Evolutionary conservation across 2,113 vertebrate genomes (phyloP).

Genomic region (Hippocampus mohnikei): DNA sequence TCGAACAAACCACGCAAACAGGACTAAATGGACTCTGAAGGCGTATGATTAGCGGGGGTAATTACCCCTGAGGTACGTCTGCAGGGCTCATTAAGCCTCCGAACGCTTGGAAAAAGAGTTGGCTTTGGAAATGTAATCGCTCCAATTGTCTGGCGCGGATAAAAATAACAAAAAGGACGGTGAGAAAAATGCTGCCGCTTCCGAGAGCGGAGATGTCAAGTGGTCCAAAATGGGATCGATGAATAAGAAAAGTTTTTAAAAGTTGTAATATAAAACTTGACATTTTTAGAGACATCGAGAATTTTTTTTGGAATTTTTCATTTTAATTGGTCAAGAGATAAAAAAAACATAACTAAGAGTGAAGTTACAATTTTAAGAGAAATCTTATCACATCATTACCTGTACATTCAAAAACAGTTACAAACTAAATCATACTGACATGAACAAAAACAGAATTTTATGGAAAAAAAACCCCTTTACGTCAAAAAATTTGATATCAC

Average conservation of each 20-base stretch:
- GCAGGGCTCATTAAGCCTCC: conserved; percentile 38
- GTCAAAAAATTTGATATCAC: no score
- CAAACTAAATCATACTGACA: no score
- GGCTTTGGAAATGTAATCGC: neutral
- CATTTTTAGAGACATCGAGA: no score
- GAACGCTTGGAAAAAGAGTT: conserved; percentile 1
- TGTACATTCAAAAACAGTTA: no score
- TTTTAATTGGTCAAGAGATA: no score
- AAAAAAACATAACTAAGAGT: no score
- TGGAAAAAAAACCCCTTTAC: no score
- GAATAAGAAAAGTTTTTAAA: neutral
- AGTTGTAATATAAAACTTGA: no score
- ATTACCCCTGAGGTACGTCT: conserved; percentile 32
- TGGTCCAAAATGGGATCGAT: neutral
- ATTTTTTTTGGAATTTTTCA: no score
- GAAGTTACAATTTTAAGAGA: no score
- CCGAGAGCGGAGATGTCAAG: neutral
- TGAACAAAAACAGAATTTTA: no score
- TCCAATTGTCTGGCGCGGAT: neutral
- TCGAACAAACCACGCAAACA: conserved; percentile 14
- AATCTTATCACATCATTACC: no score
- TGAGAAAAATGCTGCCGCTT: neutral
- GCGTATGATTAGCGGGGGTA: conserved; percentile 37
- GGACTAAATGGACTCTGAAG: conserved; percentile 25
- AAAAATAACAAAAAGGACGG: neutral